Conservation (phyloP, 1,140 invertebrate species). For the Theocolax elegans region DNA sequence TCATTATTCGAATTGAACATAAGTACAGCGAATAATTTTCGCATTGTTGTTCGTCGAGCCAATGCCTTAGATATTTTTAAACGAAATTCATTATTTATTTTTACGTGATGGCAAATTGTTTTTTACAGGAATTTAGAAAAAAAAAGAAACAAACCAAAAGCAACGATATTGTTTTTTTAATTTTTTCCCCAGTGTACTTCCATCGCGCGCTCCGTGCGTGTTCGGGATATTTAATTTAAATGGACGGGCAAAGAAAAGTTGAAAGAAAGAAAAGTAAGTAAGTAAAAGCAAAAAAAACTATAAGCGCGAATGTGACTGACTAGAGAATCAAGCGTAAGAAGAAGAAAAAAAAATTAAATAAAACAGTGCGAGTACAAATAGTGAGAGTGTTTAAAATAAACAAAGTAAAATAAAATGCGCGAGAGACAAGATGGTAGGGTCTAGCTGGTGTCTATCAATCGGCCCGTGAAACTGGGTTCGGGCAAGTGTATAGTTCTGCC, state of each 20-base stretch:
- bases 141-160: background rate
- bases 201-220: too few relatives aligned
- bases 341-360: too few relatives aligned
- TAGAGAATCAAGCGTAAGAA: conserved; percentile 23
- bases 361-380: conserved; percentile 29
- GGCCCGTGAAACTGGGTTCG: conserved; percentile 53
- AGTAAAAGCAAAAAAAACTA: conserved; percentile 30
- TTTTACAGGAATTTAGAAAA: background rate
- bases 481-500: conserved; percentile 61
- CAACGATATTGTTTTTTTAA: too few relatives aligned
- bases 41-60: too few relatives aligned
- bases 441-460: conserved; percentile 42
- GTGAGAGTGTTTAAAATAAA: conserved; percentile 6
- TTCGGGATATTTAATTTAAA: too few relatives aligned
- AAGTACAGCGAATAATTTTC: too few relatives aligned
- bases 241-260: too few relatives aligned
- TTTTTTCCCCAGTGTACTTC: too few relatives aligned
- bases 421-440: conserved; percentile 45
- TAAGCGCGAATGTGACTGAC: conserved; percentile 24
- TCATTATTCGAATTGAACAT: too few relatives aligned
- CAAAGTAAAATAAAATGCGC: background rate
- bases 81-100: too few relatives aligned
- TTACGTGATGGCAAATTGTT: background rate
- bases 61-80: too few relatives aligned
- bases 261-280: too few relatives aligned